Evolutionary conservation across 2,113 vertebrate species (phyloP).

Genomic region (Cisticola juncidis): DNA sequence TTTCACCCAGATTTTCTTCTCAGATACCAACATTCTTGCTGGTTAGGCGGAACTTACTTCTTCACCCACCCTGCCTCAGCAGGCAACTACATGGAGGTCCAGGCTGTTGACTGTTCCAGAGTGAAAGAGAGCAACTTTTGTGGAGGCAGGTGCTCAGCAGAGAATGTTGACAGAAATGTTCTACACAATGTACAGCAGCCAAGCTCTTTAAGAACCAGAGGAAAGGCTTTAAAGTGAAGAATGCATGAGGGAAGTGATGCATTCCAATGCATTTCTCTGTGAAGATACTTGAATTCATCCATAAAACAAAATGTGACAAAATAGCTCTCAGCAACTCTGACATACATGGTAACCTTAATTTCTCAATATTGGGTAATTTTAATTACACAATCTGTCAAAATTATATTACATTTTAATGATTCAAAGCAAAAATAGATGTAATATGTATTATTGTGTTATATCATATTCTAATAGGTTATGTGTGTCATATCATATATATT

Average conservation of each 20-base stretch:
- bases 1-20: not conserved
- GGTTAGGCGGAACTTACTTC: accelerated
- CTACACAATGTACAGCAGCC: not conserved
- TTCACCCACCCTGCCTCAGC: not conserved
- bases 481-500: not conserved
- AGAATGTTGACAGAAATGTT: not conserved
- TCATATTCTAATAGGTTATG: not conserved
- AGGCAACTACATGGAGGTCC: not conserved
- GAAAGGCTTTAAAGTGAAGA: not conserved
- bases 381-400: not conserved
- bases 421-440: not conserved
- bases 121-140: not conserved
- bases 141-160: accelerated
- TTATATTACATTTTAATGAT: not conserved
- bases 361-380: not conserved
- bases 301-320: not conserved
- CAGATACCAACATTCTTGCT: not conserved
- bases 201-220: not conserved
- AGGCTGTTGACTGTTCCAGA: not conserved
- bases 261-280: not conserved
- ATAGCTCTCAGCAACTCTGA: not conserved
- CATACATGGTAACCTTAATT: not conserved
- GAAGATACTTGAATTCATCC: not conserved
- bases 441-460: not conserved
- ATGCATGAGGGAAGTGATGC: not conserved